Conservation (phyloP, 2,113 vertebrate genomes). For the Gallinago media region DNA sequence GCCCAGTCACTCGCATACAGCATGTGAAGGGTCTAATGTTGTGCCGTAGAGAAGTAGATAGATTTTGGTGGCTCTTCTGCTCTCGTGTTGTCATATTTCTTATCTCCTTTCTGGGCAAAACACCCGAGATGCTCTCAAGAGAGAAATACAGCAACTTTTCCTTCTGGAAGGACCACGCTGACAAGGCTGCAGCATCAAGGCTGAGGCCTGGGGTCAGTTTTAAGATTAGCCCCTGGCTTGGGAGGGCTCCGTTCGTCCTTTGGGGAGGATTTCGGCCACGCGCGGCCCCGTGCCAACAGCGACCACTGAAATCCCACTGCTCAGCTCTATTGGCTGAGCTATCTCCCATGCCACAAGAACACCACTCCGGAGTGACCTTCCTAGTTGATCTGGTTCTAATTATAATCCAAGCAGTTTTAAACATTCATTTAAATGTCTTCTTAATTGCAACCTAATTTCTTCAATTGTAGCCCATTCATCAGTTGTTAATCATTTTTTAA, state of each 20-base stretch:
- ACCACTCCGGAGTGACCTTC: slow-evolving; percentile 19
- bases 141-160: neutral
- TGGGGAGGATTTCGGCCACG: neutral
- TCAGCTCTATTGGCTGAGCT: neutral
- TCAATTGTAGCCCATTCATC: slow-evolving; percentile 69
- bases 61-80: neutral
- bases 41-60: neutral
- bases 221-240: neutral
- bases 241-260: neutral
- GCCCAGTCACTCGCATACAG: fast-evolving
- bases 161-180: neutral
- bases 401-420: slow-evolving; percentile 68
- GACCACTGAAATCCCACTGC: neutral
- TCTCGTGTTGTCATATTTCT: neutral
- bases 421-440: slow-evolving; percentile 68
- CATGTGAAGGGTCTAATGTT: neutral
- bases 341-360: slow-evolving; percentile 31
- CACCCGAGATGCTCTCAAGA: neutral
- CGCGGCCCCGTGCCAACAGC: fast-evolving
- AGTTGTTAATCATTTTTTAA: slow-evolving; percentile 74
- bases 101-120: neutral
- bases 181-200: neutral
- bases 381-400: slow-evolving; percentile 65
- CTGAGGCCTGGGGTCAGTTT: neutral
- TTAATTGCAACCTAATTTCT: slow-evolving; percentile 71